phyloP scores from a whole-genome alignment of 1,140 invertebrate species.

The Dendrolimus punctatus region DNA sequence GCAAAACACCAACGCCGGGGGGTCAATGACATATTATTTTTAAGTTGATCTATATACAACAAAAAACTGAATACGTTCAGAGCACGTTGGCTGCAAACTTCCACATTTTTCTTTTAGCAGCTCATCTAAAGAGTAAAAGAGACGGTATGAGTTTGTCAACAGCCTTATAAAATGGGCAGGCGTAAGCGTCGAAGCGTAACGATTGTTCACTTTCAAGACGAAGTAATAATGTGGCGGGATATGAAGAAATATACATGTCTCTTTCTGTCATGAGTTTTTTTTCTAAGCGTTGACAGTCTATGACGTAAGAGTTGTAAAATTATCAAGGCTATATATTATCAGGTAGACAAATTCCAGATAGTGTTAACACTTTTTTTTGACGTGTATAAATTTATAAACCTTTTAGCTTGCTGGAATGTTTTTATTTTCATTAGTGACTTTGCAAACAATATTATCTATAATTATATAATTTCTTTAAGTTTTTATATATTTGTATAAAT shows the following conservation, averaged over 20 bases:
- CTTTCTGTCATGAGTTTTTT: constrained; percentile 41
- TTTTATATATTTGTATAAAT: too few relatives aligned
- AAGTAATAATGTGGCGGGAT: constrained; percentile 35
- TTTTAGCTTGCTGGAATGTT: too few relatives aligned
- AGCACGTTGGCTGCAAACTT: constrained; percentile 16
- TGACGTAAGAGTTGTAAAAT: constrained; percentile 30
- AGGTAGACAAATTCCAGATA: constrained; percentile 16
- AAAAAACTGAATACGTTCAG: constrained; percentile 40
- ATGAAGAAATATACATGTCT: constrained; percentile 29
- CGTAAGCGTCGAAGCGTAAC: constrained; percentile 51
- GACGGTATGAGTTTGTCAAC: constrained; percentile 25
- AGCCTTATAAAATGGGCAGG: constrained; percentile 43
- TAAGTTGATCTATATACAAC: constrained; percentile 63
- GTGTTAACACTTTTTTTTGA: constrained; percentile 9
- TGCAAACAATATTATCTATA: too few relatives aligned
- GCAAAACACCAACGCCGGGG: constrained; percentile 25
- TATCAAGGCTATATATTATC: constrained; percentile 27
- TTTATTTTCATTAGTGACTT: too few relatives aligned
- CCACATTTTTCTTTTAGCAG: too few relatives aligned
- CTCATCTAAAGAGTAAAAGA: constrained; percentile 19
- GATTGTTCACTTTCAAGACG: constrained; percentile 53
- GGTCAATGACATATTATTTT: constrained; percentile 59
- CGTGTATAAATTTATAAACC: neutral
- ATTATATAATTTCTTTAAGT: too few relatives aligned
- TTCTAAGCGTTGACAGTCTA: constrained; percentile 25